These are phyloP conservation scores for Carassius gibelio DNA, from an alignment of 2,113 vertebrate species.

Conservation along the genomic window DNA sequence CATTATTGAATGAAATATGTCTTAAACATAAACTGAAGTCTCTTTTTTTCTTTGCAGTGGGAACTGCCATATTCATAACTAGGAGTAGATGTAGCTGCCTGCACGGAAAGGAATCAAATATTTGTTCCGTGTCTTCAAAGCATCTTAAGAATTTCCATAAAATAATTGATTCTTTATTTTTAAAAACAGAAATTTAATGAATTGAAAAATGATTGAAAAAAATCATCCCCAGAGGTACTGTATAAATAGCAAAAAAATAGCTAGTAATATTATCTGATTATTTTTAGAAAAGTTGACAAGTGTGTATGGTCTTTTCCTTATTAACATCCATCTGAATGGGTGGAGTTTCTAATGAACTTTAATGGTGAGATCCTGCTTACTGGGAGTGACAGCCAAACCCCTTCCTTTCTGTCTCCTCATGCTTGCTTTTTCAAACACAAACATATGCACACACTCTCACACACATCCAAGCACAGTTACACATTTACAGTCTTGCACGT, in stretches of 20 bases:
- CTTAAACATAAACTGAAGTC: not conserved
- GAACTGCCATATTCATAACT: not conserved
- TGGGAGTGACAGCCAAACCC: constrained; percentile 4
- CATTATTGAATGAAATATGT: not conserved
- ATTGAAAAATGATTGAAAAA: not conserved
- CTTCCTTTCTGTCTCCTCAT: constrained; percentile 31
- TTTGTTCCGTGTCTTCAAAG: not conserved
- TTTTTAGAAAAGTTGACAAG: not conserved
- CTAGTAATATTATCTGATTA: not conserved
- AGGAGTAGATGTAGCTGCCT: not conserved
- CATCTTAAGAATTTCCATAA: not conserved
- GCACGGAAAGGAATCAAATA: not conserved
- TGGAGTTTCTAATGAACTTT: constrained; percentile 22
- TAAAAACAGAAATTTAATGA: not conserved
- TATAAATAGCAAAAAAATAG: too few species aligned
- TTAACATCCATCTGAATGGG: constrained; percentile 5
- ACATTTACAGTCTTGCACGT: constrained; percentile 27
- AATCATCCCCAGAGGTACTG: not conserved
- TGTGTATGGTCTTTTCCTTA: not conserved
- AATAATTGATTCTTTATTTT: not conserved
- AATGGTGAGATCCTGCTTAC: not conserved
- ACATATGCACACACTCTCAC: not conserved
- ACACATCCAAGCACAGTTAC: constrained; percentile 10
- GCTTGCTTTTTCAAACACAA: constrained; percentile 23
- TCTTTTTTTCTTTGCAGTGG: not conserved